phyloP scores from a whole-genome alignment of 2,797 vertebrate species.

The Sciurus vulgaris region DNA sequence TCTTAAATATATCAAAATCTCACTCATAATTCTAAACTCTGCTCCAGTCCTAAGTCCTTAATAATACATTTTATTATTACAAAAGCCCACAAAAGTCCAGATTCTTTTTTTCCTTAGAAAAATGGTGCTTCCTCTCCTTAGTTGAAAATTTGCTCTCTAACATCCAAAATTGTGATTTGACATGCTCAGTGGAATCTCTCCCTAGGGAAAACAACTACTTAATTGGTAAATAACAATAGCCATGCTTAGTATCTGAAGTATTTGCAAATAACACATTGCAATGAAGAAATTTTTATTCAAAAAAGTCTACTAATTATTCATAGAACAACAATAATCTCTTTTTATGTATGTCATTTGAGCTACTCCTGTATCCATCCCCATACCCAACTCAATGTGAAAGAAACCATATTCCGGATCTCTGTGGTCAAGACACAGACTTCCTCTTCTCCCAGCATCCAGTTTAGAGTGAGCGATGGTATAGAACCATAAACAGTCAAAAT shows the following conservation, averaged over 20 bases:
- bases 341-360: neutral
- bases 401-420: neutral
- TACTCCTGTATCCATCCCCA: rapidly evolving
- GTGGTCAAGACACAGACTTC: neutral
- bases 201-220: neutral
- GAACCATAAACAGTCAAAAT: neutral
- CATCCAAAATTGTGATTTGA: neutral
- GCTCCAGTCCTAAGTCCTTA: neutral
- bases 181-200: neutral
- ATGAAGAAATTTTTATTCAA: neutral
- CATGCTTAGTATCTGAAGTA: neutral
- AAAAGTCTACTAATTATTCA: neutral
- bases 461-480: neutral
- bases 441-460: neutral
- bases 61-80: neutral
- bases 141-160: neutral
- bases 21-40: neutral
- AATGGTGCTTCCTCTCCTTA: neutral
- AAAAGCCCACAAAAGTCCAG: neutral
- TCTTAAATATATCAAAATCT: neutral
- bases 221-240: neutral
- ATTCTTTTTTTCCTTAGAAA: neutral
- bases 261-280: neutral
- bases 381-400: neutral
- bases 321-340: neutral